phyloP scores from a whole-genome alignment of 2,888 invertebrate species.

The Sepioteuthis lessoniana region DNA sequence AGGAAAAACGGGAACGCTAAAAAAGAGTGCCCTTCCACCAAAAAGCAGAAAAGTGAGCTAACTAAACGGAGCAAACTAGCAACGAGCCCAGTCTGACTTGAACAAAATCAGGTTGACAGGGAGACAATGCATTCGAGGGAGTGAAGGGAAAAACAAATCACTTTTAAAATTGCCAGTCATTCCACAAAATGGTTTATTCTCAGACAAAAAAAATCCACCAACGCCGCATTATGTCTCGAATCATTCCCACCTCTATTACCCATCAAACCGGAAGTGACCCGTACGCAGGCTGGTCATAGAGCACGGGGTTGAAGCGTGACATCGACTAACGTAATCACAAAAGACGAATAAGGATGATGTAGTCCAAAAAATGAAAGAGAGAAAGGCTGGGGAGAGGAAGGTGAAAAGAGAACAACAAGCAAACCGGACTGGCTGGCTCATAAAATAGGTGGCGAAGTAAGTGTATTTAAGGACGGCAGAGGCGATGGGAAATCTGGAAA shows the following conservation, averaged over 20 bases:
- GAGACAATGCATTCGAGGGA: neutral
- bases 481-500: neutral
- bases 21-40: no score
- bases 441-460: neutral
- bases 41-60: neutral
- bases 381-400: neutral
- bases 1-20: no score
- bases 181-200: conserved; percentile 4
- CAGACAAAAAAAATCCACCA: conserved; percentile 9
- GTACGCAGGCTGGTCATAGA: neutral
- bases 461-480: neutral
- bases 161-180: conserved; percentile 18
- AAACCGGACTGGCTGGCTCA: neutral
- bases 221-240: neutral
- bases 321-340: neutral
- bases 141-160: neutral
- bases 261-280: neutral
- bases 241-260: neutral
- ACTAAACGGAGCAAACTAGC: neutral
- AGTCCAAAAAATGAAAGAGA: neutral
- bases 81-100: neutral
- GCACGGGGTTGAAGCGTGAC: conserved; percentile 18
- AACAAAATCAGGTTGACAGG: neutral
- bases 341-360: neutral
- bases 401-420: neutral